phyloP scores from a whole-genome alignment of 2,888 invertebrate species.

The Drosophila peninsularis region DNA sequence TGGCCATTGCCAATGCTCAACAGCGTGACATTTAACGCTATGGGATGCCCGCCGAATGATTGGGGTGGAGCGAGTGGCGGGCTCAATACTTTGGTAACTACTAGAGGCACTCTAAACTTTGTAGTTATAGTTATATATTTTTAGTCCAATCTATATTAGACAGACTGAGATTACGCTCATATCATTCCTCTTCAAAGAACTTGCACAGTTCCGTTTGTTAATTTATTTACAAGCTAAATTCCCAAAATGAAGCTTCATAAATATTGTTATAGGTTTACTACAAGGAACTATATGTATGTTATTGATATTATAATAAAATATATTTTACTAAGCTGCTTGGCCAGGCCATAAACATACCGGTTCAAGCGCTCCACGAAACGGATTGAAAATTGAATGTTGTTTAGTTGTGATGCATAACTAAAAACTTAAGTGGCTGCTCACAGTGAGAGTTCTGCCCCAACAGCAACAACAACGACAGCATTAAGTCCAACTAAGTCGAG shows the following conservation, averaged over 20 bases:
- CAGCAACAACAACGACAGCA: constrained; percentile 2
- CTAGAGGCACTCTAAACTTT: too few relatives aligned
- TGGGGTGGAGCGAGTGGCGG: neutral
- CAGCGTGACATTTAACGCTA: constrained; percentile 66
- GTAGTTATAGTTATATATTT: too few relatives aligned
- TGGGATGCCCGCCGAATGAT: constrained; percentile 30
- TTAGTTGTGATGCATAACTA: constrained; percentile 25
- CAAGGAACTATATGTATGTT: constrained; percentile 24
- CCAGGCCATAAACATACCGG: constrained; percentile 41
- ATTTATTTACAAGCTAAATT: constrained; percentile 41
- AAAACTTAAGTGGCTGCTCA: constrained; percentile 20
- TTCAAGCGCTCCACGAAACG: constrained; percentile 19
- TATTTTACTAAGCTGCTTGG: constrained; percentile 28
- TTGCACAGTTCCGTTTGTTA: constrained; percentile 18
- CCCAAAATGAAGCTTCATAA: constrained; percentile 26
- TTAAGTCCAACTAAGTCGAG: constrained; percentile 29
- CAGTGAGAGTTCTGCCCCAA: constrained; percentile 51
- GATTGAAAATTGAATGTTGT: constrained; percentile 20
- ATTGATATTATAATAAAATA: constrained; percentile 33
- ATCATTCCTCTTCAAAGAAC: neutral
- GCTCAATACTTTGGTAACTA: neutral
- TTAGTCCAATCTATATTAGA: too few relatives aligned
- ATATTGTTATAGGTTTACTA: constrained; percentile 11
- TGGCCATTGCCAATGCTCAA: constrained; percentile 61
- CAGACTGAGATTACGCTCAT: neutral